Conservation (phyloP, 2,113 vertebrate genomes). For the Cynopterus brachyotis region DNA sequence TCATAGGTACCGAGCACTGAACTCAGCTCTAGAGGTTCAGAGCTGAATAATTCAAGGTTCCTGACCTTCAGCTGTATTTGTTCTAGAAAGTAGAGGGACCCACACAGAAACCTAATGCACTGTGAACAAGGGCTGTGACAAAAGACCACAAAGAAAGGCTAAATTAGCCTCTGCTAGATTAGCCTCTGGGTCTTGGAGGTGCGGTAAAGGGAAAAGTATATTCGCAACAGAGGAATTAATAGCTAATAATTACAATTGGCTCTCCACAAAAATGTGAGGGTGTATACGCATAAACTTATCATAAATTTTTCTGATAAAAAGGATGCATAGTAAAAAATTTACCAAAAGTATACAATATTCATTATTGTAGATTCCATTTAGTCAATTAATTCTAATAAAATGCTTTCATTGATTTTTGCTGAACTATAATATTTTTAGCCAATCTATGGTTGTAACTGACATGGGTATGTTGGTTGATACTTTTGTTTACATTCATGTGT, state of each 20-base stretch:
- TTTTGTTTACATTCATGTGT: background rate
- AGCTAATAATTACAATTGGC: background rate
- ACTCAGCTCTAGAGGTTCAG: background rate
- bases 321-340: background rate
- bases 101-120: background rate
- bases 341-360: background rate
- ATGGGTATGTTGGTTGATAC: background rate
- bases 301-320: background rate
- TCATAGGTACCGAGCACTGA: background rate
- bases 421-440: background rate
- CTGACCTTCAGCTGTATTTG: background rate
- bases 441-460: background rate
- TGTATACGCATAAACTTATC: background rate
- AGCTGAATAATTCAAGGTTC: background rate
- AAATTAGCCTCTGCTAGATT: background rate
- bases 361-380: background rate
- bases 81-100: background rate
- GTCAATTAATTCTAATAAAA: slow-evolving; percentile 20
- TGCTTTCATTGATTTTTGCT: background rate
- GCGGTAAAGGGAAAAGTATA: background rate
- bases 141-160: background rate
- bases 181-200: background rate
- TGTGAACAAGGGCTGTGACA: background rate
- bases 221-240: background rate
- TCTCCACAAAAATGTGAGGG: background rate